Evolutionary conservation across 2,113 vertebrate genomes (phyloP), one percentile per base, ranked within the genome.

Genomic region (Neodon shergylaensis): DNA sequence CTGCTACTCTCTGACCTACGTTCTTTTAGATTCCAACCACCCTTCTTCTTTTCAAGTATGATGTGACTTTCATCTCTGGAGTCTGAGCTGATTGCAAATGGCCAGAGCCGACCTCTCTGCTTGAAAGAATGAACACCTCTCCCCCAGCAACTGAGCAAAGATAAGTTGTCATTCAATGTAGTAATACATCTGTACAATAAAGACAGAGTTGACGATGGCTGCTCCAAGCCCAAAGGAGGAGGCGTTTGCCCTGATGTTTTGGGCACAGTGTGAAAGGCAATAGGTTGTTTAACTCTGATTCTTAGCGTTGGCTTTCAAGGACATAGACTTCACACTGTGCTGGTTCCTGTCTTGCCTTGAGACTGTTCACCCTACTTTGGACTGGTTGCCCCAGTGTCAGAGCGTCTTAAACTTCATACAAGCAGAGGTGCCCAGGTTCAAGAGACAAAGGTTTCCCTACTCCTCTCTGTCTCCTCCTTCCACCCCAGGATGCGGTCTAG

Each of bases 21-120:
- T 88, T 68, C 73, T 78, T 96, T 88, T 19, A 96, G 61, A 92
- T 88, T 94, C 93, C 7, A 39, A 49, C 54, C 2, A 33, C 33
- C 33, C 92, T 54, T 94, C 61, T 21, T 85, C 74, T 66, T 96
- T 90, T 54, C 73, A 77, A 86, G 54, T n/a, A 86, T 17, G 36
- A 52, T 9, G 19, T 85, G 90, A 73, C 54, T 90, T 95, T 54
- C 74, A n/a, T 66, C n/a, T 94, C 49, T 77, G 58, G 61, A 79
- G 81, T 58, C 19, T 0, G 74, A 78, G 66, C 39, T 90, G 49
- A 28, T 13, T 94, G 31, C 58, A 26, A 33, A 66, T 24, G n/a
- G 47, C 24, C 12, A 0, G 28, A 79, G 44, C 73, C 7, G 28
- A 86, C 3, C 47, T 94, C 78, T 11, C 19, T 83, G 73, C 49